Base-by-base conservation (phyloP, 2,888 invertebrate species). In the Agrotis segetum region DNA sequence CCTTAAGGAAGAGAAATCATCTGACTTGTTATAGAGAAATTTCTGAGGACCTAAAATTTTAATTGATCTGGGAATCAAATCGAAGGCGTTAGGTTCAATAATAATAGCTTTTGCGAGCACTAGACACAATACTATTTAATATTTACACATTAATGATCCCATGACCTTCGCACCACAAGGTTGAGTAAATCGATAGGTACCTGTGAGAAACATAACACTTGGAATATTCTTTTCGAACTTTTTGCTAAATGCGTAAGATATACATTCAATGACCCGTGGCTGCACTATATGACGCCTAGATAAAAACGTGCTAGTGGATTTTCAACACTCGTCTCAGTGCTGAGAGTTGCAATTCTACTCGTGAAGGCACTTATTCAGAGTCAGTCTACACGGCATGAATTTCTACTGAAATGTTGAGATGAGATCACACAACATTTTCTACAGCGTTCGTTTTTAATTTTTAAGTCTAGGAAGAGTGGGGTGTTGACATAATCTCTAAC, bases 161-260 rank as follows among this genome's bases (percentile, higher is more conserved):
- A 16, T 64, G 21, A 53, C 53, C 53, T 75, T 59, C 7, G 17
- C 21, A 34, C 7, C 16, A 34, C 16, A 47, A 29, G 34, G 29
- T 29, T 4, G n/a, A 5, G 4, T 34, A 14, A 9, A 58, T 52
- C 52, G 29, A 59, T 59, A 16, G 68, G 74, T 53, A 14, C 29
- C 11, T 24, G 21, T 67, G 76, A 53, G 59, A 73, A 75, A 19
- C 53, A 6, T 3, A 11, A 16, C 75, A 73, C 47, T n/a, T 75
- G 52, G 40, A 11, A 67, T 14, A 56, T 49, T 4, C 5, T 6
- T 5, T 14, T 40, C 9, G 40, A 40, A 11, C 2, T 40, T 40
- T 4, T 40, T 40, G 40, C 40, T 40, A 40, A 40, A 1, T 40
- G 40, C 40, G 40, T 40, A 2, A 29, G 5, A 29, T 34, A 34